Evolutionary conservation across 1,140 invertebrate species (phyloP), one percentile per base, ranked within the genome.

Genomic region (Caenorhabditis latens): DNA sequence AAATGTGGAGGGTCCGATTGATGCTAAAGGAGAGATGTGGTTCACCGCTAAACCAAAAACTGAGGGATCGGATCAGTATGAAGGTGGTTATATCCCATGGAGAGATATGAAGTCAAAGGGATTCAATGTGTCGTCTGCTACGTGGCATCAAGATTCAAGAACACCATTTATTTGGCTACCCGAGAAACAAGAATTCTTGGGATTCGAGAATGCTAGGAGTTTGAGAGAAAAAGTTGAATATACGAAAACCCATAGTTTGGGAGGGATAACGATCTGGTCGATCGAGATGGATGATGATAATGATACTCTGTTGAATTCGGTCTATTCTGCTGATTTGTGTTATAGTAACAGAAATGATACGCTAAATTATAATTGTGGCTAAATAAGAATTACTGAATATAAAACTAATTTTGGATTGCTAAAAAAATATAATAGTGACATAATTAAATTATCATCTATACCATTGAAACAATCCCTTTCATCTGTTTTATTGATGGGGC

Each of bases 11-110:
- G 89, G 90, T 24, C 71, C 90, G 11, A 86, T 90, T 50, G 88
- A 91, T 24, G 19, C 48, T 40, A n/a, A 13, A 8, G 90, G 91
- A 53, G 43, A 48, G 4, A 90, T 92, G 91, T 92, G 90, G 32
- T 58, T 58, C 19, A 58, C 55, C 6, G 55, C 55, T 7, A 58
- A 58, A 58, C 6, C 55, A n/a, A 58, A 58, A 58, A 58, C 55
- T 16, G 4, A 53, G n/a, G 55, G 55, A 58, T 14, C 14, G 0
- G 13, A 58, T 14, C 6, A 14, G 13, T 58, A 19, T 8, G 55
- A 58, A 58, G 55, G 55, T 19, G 55, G n/a, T 0, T 58, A 58
- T n/a, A 16, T 58, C 6, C 55, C 55, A 6, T 58, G 55, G 55
- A 58, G 55, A 58, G 4, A 58, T 19, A 58, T 58, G 55, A n/a